Evolutionary conservation across 1,140 invertebrate species (phyloP), one percentile per base, ranked within the genome.

Genomic region (Lasioglossum baleicum): DNA sequence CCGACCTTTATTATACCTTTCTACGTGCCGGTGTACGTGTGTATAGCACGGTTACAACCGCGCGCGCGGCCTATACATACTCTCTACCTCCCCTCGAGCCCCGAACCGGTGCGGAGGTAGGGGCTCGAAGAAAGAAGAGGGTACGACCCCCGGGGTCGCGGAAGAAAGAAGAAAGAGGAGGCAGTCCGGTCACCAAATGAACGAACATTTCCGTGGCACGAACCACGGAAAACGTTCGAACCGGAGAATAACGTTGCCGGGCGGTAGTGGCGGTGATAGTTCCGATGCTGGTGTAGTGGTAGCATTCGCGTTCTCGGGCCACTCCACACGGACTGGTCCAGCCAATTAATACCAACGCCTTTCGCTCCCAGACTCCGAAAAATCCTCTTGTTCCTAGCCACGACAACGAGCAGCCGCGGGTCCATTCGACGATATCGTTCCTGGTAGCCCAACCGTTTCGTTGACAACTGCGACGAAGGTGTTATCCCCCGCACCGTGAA

Each of bases 261-360:
- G 68, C 51, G 63, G 80, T 53, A 22, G 13, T 80, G 51, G 13
- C 64, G 31, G 61, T 31, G 26, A 40, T 65, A n/a, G 76, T 78
- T 31, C 35, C 53, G 56, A 11, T 48, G 35, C 10, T 56, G 44
- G 65, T 80, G 65, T 80, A 26, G 77, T 80, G 31, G 68, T 78
- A 26, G 35, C 17, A 22, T 60, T 63, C 31, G 44, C 40, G 42
- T 69, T 53, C 31, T 53, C 60, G 65, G 44, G 35, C 73, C 84
- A 84, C 78, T 84, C 84, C 81, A 81, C 81, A 74, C 81, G 83
- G 73, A 84, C 86, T 85, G 70, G 87, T 89, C 87, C 87, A 85
- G 87, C 88, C 90, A 91, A 92, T 91, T 92, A 91, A 91, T 91
- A 90, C 87, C 83, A 83, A 85, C 87, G 89, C 80, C 83, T 85